A percentile compares a stretch with the other conserved stretches of the same genome.
Evolutionary conservation across 2,113 vertebrate genomes (phyloP).

Genomic region (Poecile atricapillus): DNA sequence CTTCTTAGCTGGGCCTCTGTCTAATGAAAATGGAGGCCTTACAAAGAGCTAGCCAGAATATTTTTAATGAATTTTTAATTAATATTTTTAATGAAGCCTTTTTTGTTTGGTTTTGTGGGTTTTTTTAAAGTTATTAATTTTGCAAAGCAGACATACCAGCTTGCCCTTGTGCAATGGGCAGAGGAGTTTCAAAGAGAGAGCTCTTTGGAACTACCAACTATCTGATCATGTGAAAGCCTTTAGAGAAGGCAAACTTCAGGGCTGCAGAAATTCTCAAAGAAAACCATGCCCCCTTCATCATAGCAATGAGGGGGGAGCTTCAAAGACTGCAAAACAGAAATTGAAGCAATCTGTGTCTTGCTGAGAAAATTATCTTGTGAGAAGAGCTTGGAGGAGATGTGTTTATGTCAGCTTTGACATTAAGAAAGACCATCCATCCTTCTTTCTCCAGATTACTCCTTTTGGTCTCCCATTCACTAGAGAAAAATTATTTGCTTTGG

Average conservation of each 20-base stretch:
- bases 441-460: conserved; percentile 63
- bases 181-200: conserved; percentile 44
- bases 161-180: neutral
- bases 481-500: conserved; percentile 71
- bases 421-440: conserved; percentile 71
- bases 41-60: neutral
- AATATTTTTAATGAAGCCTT: neutral
- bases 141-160: neutral
- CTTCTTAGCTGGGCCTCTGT: neutral
- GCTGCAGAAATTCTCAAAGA: conserved; percentile 69
- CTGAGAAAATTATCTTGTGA: conserved; percentile 74
- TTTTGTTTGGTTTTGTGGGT: neutral
- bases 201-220: conserved; percentile 40
- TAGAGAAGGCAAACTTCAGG: conserved; percentile 63
- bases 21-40: neutral
- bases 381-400: conserved; percentile 39
- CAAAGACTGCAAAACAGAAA: conserved; percentile 70
- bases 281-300: conserved; percentile 51
- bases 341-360: conserved; percentile 72
- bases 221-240: conserved; percentile 60
- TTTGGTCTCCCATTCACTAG: conserved; percentile 57
- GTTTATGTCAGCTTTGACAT: conserved; percentile 74
- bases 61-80: neutral
- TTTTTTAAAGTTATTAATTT: neutral
- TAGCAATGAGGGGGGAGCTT: conserved; percentile 66